Conservation (phyloP, 23 tunicate genomes). For the Trididemnum clinides region DNA sequence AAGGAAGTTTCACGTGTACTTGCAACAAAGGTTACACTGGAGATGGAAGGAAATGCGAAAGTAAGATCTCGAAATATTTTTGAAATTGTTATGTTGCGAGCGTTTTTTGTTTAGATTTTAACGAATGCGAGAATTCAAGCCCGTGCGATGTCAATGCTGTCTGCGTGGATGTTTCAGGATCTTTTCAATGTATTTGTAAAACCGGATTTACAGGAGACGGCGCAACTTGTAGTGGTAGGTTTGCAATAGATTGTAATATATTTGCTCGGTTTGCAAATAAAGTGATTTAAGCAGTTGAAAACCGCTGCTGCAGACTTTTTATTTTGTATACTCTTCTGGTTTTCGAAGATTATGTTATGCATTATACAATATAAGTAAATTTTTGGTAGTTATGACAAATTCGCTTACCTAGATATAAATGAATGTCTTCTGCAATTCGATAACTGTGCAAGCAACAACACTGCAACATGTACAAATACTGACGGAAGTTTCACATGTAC, state of each 20-base stretch:
- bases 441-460: background rate
- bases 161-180: background rate
- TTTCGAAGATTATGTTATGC: too few relatives aligned
- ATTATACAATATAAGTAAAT: too few relatives aligned
- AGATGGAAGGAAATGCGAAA: slow-evolving; percentile 16
- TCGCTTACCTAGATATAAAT: background rate
- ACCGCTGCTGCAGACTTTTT: too few relatives aligned
- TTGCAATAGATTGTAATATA: too few relatives aligned
- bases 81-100: too few relatives aligned
- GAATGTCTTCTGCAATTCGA: background rate
- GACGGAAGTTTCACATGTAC: background rate
- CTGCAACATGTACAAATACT: background rate
- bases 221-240: background rate
- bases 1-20: slow-evolving; percentile 14
- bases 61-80: background rate
- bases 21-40: slow-evolving; percentile 33
- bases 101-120: background rate
- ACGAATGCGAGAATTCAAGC: background rate
- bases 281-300: too few relatives aligned
- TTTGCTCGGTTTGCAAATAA: too few relatives aligned
- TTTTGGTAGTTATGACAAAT: background rate
- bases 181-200: background rate
- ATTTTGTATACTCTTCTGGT: too few relatives aligned
- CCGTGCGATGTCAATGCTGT: background rate
- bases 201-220: background rate